A percentile compares a stretch with the other conserved stretches of the same genome.
Evolutionary conservation across 2,113 vertebrate species (phyloP).

Genomic region (Procapra przewalskii): DNA sequence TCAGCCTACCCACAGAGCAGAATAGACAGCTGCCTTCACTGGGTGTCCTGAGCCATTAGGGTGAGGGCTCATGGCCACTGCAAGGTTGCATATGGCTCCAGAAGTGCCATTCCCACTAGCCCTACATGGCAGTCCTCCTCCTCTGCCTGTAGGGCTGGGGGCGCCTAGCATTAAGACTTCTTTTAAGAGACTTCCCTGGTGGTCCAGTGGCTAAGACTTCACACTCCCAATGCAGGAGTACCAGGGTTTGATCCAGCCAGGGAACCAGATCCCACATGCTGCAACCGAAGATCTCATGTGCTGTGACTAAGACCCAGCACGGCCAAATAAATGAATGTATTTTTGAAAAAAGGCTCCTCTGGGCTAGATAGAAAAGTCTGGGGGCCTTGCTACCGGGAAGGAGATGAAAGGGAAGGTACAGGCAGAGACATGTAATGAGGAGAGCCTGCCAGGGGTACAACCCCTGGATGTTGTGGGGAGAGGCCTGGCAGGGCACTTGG

Average conservation of each 20-base stretch:
- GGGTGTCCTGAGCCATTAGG: not conserved
- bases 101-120: not conserved
- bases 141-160: not conserved
- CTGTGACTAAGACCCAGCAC: not conserved
- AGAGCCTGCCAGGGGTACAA: not conserved
- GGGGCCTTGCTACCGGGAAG: not conserved
- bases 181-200: not conserved
- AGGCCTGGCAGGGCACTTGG: not conserved
- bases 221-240: not conserved
- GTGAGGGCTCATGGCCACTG: not conserved
- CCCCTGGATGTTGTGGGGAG: not conserved
- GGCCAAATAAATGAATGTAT: not conserved
- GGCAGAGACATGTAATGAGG: not conserved
- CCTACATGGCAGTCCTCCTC: not conserved
- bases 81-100: not conserved
- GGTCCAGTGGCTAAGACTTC: not conserved
- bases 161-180: not conserved
- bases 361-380: not conserved
- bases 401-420: not conserved
- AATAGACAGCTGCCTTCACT: not conserved
- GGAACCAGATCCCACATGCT: not conserved
- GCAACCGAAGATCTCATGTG: not conserved
- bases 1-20: not conserved
- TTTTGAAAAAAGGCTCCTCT: not conserved
- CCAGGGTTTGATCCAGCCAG: not conserved